A percentile compares a stretch with the other conserved stretches of the same genome.
Evolutionary conservation across 2,888 invertebrate genomes (phyloP).

Genomic region (Drosophila villosipedis): DNA sequence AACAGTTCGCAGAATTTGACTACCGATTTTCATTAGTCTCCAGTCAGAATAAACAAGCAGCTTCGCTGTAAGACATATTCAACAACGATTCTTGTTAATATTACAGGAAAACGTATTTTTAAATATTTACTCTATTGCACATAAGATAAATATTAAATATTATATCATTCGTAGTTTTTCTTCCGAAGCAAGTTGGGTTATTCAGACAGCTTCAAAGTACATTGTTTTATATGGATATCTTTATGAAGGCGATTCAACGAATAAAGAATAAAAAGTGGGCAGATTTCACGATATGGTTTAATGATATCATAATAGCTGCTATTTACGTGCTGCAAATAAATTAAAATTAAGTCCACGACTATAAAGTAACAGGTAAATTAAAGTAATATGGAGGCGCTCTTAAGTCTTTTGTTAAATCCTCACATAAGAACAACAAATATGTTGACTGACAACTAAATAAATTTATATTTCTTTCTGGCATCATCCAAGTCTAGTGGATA

Average conservation of each 20-base stretch:
- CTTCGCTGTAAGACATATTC: neutral
- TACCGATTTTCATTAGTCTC: neutral
- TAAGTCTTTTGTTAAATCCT: neutral
- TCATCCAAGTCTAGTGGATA: neutral
- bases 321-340: neutral
- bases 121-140: neutral
- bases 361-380: neutral
- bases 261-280: neutral
- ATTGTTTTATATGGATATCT: neutral
- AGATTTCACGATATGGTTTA: neutral
- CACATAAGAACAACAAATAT: neutral
- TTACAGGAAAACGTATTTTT: neutral
- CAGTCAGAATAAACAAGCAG: neutral
- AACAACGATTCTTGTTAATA: neutral
- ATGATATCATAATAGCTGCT: neutral
- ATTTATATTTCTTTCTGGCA: neutral
- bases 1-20: neutral
- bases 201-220: neutral
- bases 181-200: neutral
- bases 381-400: neutral
- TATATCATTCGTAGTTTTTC: neutral
- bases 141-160: neutral
- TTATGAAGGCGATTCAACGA: neutral
- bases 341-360: neutral
- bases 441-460: neutral